Percentiles rank a stretch among this genome's conserved stretches.
These are phyloP conservation scores for Orthosia gothica DNA, from an alignment of 2,888 invertebrate species.

Conservation along the genomic window DNA sequence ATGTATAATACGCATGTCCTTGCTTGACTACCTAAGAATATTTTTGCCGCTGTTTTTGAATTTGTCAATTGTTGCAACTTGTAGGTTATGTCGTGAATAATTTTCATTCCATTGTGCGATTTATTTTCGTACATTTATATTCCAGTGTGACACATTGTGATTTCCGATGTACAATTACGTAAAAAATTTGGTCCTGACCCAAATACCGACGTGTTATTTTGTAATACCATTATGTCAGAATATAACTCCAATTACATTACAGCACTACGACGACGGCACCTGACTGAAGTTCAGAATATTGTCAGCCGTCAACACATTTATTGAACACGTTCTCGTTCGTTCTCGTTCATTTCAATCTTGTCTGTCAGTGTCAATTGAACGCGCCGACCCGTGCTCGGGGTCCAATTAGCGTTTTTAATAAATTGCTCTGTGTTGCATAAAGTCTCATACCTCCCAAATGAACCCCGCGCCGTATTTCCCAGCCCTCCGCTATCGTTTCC, in stretches of 20 bases:
- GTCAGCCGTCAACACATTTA: conserved; percentile 49
- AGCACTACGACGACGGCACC: conserved; percentile 13
- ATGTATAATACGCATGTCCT: no score
- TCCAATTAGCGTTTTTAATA: conserved; percentile 71
- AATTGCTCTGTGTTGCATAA: conserved; percentile 63
- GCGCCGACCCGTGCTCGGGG: conserved; percentile 54
- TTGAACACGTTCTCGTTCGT: conserved; percentile 61
- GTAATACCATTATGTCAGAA: neutral
- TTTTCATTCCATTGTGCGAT: no score
- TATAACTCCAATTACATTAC: conserved; percentile 11
- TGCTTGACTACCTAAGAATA: no score
- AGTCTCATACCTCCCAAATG: conserved; percentile 68
- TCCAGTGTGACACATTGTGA: no score
- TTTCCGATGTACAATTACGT: no score
- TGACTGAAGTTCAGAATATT: conserved; percentile 45
- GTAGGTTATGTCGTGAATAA: no score
- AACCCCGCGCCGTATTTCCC: conserved; percentile 44
- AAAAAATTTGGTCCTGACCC: no score
- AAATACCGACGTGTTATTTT: conserved; percentile 13
- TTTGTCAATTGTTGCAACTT: no score
- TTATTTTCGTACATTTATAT: no score
- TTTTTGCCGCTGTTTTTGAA: no score
- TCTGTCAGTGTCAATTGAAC: conserved; percentile 62
- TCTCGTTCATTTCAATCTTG: conserved; percentile 67
- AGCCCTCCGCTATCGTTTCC: conserved; percentile 54